Conservation (phyloP, 2,888 invertebrate species). For the Hipparchia semele region DNA sequence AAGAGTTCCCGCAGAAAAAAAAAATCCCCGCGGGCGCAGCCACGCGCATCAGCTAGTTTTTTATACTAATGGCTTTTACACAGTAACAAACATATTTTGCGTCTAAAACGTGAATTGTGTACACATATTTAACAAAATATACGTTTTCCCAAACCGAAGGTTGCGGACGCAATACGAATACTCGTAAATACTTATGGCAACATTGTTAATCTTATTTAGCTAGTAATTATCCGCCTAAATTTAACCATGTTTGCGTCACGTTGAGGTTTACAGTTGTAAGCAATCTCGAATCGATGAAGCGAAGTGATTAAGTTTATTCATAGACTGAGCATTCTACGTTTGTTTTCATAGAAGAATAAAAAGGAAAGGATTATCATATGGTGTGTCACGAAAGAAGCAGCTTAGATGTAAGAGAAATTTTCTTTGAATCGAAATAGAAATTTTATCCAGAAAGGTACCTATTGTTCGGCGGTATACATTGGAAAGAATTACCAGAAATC, state of each 20-base stretch:
- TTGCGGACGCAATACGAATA: neutral
- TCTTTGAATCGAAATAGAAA: neutral
- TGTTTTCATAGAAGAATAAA: neutral
- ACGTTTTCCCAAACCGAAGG: slow-evolving; percentile 13
- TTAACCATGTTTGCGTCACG: slow-evolving; percentile 19
- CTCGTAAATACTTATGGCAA: slow-evolving; percentile 18
- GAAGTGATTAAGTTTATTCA: slow-evolving; percentile 2
- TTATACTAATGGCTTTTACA: neutral
- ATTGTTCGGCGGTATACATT: no score
- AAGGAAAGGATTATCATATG: neutral
- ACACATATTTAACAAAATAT: slow-evolving; percentile 14
- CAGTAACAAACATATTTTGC: neutral
- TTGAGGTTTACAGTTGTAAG: slow-evolving; percentile 28
- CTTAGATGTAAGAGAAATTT: neutral
- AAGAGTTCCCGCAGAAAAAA: no score
- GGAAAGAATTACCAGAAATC: no score
- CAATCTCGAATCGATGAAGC: slow-evolving; percentile 20
- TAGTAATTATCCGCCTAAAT: slow-evolving; percentile 27
- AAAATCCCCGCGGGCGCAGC: no score
- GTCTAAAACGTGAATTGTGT: neutral
- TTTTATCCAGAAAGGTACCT: no score
- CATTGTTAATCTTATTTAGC: slow-evolving; percentile 20
- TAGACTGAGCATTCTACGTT: neutral
- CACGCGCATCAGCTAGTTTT: neutral
- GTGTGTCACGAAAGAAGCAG: neutral